phyloP scores from a whole-genome alignment of 2,888 invertebrate genomes.

The Copidosoma aretas region DNA sequence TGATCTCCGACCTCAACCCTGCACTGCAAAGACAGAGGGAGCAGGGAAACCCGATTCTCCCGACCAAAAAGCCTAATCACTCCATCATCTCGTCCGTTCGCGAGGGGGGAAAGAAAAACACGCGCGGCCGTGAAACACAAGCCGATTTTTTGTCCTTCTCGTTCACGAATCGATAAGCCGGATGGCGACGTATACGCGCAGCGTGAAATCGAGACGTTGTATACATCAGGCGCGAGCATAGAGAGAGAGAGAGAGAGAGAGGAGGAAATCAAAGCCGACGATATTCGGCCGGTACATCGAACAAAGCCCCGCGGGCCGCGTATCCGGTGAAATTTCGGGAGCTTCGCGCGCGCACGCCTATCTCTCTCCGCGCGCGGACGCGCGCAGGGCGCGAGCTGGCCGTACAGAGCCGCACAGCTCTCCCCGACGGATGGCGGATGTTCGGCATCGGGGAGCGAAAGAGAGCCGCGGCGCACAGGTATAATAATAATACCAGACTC shows the following conservation, averaged over 20 bases:
- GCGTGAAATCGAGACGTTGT: conserved; percentile 2
- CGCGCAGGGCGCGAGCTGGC: background rate
- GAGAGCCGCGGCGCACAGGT: no score
- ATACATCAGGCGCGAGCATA: conserved; percentile 6
- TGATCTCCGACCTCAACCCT: no score
- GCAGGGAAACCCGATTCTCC: no score
- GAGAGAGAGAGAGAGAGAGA: no score
- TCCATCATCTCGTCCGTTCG: no score
- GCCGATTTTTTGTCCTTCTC: no score
- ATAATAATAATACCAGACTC: background rate
- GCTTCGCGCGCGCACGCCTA: background rate
- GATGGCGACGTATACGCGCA: no score
- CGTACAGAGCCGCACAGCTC: background rate
- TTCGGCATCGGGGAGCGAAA: background rate
- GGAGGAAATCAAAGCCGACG: conserved; percentile 23
- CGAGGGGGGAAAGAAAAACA: no score
- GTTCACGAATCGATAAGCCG: no score
- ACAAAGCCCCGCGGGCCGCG: conserved; percentile 10
- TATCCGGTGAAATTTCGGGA: background rate
- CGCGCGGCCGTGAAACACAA: no score
- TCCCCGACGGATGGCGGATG: background rate
- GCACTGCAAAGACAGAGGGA: no score
- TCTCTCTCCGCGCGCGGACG: background rate
- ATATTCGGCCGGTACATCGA: conserved; percentile 31
- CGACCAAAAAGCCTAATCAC: no score